These are phyloP conservation scores for Mylabris phalerata DNA, from an alignment of 1,140 invertebrate genomes.

Conservation along the genomic window DNA sequence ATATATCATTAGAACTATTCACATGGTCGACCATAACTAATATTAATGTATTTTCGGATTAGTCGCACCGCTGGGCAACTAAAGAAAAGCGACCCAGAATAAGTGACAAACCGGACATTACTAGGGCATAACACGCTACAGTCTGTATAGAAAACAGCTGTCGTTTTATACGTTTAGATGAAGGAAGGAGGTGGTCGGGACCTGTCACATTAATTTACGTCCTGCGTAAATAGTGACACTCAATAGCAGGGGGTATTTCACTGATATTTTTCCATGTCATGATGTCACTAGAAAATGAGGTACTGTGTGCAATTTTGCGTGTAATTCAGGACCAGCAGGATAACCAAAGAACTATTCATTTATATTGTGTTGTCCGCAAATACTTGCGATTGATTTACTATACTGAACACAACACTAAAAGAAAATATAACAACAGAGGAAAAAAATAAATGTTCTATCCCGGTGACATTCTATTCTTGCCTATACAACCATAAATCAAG, in stretches of 20 bases:
- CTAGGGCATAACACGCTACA: slow-evolving; percentile 10
- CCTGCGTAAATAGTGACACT: slow-evolving; percentile 6
- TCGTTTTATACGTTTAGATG: neutral
- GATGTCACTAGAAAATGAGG: slow-evolving; percentile 24
- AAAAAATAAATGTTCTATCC: slow-evolving; percentile 17
- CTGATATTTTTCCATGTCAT: slow-evolving; percentile 16
- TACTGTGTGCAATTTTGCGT: slow-evolving; percentile 31
- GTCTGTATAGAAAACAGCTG: slow-evolving; percentile 4
- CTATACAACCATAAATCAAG: slow-evolving; percentile 4
- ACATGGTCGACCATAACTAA: slow-evolving; percentile 35
- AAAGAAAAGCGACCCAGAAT: slow-evolving; percentile 19
- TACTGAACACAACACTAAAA: slow-evolving; percentile 14
- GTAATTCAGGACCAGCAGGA: slow-evolving; percentile 29
- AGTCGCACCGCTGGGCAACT: slow-evolving; percentile 21
- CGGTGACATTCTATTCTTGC: slow-evolving; percentile 1
- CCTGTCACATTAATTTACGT: slow-evolving; percentile 22
- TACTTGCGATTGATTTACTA: slow-evolving; percentile 23
- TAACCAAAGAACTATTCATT: slow-evolving; percentile 10
- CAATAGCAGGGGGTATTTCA: slow-evolving; percentile 5
- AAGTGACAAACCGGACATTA: slow-evolving; percentile 39
- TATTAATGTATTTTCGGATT: slow-evolving; percentile 35
- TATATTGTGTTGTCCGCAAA: slow-evolving; percentile 12
- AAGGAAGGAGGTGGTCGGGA: neutral
- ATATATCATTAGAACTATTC: slow-evolving; percentile 32
- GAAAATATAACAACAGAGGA: slow-evolving; percentile 12